Percentiles rank a stretch among this genome's conserved stretches.
These are phyloP conservation scores for Coenonympha arcania DNA, from an alignment of 2,888 invertebrate species.

Conservation along the genomic window DNA sequence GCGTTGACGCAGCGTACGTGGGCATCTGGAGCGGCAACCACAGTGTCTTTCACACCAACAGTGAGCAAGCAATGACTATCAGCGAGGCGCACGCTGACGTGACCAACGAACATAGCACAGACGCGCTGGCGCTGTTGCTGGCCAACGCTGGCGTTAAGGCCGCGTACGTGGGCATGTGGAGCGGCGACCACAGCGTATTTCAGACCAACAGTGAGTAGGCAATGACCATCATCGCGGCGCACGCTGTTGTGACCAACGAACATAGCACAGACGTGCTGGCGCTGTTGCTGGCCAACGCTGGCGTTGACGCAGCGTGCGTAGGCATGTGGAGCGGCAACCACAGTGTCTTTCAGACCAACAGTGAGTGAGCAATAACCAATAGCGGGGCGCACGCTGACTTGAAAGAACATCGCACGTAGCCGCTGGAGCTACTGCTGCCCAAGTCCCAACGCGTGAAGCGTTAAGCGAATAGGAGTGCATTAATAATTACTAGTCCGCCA, in stretches of 20 bases:
- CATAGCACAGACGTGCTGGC: constrained; percentile 76
- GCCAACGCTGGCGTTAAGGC: constrained; percentile 44
- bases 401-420: constrained; percentile 72
- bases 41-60: constrained; percentile 37
- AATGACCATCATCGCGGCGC: constrained; percentile 70
- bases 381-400: constrained; percentile 78
- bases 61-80: constrained; percentile 38
- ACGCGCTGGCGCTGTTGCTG: constrained; percentile 72
- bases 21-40: constrained; percentile 73
- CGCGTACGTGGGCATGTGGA: constrained; percentile 78
- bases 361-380: constrained; percentile 40
- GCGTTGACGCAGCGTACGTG: constrained; percentile 71
- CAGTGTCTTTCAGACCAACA: constrained; percentile 37
- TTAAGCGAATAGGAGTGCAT: no score
- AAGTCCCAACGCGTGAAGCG: no score
- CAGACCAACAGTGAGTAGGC: constrained; percentile 29
- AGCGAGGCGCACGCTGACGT: constrained; percentile 78
- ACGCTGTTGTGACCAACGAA: constrained; percentile 78
- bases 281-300: constrained; percentile 53
- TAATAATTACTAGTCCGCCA: no score
- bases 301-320: constrained; percentile 71
- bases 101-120: constrained; percentile 75
- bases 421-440: constrained; percentile 69
- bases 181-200: constrained; percentile 51
- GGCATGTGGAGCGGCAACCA: constrained; percentile 73